Conservation (phyloP, 2,888 invertebrate genomes). For the Mechanitis messenoides region DNA sequence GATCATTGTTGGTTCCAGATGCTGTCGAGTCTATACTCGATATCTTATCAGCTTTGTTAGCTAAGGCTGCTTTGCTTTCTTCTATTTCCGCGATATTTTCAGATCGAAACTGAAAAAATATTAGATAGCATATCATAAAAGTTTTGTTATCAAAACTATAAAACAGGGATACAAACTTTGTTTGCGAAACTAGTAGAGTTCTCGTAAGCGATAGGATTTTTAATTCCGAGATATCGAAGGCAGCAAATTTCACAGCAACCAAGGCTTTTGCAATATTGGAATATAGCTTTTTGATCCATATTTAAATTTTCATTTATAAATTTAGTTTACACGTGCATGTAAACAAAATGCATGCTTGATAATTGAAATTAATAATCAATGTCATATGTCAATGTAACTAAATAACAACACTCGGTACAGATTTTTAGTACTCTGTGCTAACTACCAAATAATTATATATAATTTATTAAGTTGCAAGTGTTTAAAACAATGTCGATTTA, state of each 20-base stretch:
- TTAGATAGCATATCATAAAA: background rate
- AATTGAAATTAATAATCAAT: too few relatives aligned
- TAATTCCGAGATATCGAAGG: conserved; percentile 80
- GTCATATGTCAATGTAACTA: too few relatives aligned
- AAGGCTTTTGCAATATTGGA: conserved; percentile 65
- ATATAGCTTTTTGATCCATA: conserved; percentile 70
- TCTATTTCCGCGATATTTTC: conserved; percentile 19
- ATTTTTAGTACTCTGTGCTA: too few relatives aligned
- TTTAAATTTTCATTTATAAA: conserved; percentile 19
- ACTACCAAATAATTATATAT: too few relatives aligned
- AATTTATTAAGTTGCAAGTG: too few relatives aligned
- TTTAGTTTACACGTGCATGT: background rate
- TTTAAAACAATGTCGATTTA: too few relatives aligned
- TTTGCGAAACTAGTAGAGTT: conserved; percentile 63
- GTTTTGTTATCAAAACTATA: conserved; percentile 7
- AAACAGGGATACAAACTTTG: conserved; percentile 58
- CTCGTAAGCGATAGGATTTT: conserved; percentile 73
- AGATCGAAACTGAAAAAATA: conserved; percentile 17
- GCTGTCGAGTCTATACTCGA: too few relatives aligned
- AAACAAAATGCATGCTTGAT: background rate
- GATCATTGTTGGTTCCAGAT: too few relatives aligned
- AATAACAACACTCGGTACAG: too few relatives aligned
- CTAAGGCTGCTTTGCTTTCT: conserved; percentile 9
- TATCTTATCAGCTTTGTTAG: background rate
- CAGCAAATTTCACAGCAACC: conserved; percentile 83